Conservation (phyloP, 2,888 invertebrate genomes). For the Erebia ligea region DNA sequence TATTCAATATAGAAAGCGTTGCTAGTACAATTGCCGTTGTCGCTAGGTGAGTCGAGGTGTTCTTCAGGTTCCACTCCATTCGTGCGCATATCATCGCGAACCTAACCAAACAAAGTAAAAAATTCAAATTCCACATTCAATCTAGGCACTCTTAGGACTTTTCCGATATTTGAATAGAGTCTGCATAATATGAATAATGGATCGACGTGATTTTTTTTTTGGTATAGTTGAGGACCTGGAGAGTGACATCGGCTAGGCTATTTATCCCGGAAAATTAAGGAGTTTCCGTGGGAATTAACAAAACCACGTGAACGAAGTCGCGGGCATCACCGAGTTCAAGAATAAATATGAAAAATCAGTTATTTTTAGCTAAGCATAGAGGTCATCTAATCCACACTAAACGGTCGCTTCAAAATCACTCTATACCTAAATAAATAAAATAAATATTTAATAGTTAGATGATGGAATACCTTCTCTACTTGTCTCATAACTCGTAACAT, state of each 20-base stretch:
- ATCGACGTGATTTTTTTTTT: background rate
- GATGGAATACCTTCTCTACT: slow-evolving; percentile 76
- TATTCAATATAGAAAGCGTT: slow-evolving; percentile 80
- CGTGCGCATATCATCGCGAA: slow-evolving; percentile 85
- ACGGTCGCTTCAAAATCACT: no score
- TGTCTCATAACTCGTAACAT: slow-evolving; percentile 85
- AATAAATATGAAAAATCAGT: no score
- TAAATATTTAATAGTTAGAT: background rate
- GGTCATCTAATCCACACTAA: no score
- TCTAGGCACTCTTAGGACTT: background rate
- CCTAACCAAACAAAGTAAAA: slow-evolving; percentile 52
- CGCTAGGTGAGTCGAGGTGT: slow-evolving; percentile 81
- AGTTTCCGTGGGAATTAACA: no score
- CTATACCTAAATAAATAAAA: background rate
- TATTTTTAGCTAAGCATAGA: no score
- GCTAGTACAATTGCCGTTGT: slow-evolving; percentile 85
- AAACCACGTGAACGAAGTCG: no score
- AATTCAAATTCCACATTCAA: background rate
- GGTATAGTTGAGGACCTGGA: no score
- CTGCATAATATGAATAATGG: background rate
- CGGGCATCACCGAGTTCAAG: no score
- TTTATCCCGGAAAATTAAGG: no score
- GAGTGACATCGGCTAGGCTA: no score
- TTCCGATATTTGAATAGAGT: background rate
- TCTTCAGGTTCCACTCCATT: slow-evolving; percentile 85